Evolutionary conservation across 2,113 vertebrate genomes (phyloP), one percentile per base, ranked within the genome.

Genomic region (Bufo bufo): DNA sequence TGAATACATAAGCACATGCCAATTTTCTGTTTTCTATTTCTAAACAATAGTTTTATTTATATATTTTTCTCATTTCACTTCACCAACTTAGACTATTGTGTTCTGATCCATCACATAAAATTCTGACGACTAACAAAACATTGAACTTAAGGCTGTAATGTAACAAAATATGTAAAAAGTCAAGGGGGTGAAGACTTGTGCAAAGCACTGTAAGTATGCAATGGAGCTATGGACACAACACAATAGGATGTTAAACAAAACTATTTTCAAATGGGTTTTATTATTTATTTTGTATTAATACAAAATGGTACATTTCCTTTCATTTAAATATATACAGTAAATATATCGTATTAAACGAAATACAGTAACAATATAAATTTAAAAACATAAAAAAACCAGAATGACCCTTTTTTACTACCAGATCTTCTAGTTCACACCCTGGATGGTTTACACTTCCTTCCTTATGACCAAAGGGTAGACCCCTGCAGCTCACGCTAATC

Each of bases 401-500:
- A 6, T 81, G 78, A 59, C 13, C 78, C 12, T 45, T 81, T 45
- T 33, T 43, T 54, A 16, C 63, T 20, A 63, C 61, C 58, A 20
- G 33, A 59, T 13, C 49, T 66, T 50, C 6, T 13, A 66, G 10
- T 52, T 63, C 61, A 50, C 81, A 66, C 81, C 82, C 63, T 81
- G 78, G n/a, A 71, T 23, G 63, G 82, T 71, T 84, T 84, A 84
- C 82, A 84, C 65, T 84, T 52, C 63, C 63, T 71, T 52, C 63
- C 47, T 66, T 63, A 63, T 83, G 45, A 82, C 80, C 80, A 82
- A 61, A 82, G 81, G 81, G 58, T 50, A 66, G 45, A 66, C 61
- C 61, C 81, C 81, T 69, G 63, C 82, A 84, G 82, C 82, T 84
- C 82, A 23, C 82, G 71, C 82, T 84, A 66, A 84, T 69, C 82